Conservation (phyloP, 2,888 invertebrate species). For the Spialia ferax region DNA sequence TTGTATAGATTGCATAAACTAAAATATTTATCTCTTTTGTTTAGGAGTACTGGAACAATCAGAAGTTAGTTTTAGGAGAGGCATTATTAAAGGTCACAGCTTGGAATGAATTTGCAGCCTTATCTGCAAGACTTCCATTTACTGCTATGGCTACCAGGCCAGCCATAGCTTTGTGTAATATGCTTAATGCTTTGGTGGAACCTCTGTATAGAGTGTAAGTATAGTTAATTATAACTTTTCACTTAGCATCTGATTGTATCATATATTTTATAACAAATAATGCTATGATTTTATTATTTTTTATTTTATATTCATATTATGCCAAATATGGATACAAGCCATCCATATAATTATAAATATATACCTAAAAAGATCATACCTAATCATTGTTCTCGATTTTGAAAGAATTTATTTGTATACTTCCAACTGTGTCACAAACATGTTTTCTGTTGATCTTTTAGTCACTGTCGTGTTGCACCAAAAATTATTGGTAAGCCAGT, state of each 20-base stretch:
- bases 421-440: too few species aligned
- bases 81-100: slow-evolving; percentile 95
- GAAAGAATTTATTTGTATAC: too few species aligned
- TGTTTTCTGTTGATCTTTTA: slow-evolving; percentile 73
- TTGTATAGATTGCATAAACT: too few species aligned
- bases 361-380: too few species aligned
- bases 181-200: slow-evolving; percentile 95
- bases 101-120: slow-evolving; percentile 94
- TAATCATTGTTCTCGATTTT: too few species aligned
- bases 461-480: slow-evolving; percentile 91
- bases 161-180: slow-evolving; percentile 91
- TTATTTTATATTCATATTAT: too few species aligned
- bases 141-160: slow-evolving; percentile 92
- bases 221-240: not conserved
- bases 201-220: slow-evolving; percentile 93
- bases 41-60: slow-evolving; percentile 90
- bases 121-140: slow-evolving; percentile 94
- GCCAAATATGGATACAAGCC: too few species aligned
- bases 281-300: too few species aligned
- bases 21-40: slow-evolving; percentile 26
- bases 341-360: too few species aligned
- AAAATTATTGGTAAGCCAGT: slow-evolving; percentile 88
- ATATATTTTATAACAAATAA: too few species aligned
- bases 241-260: not conserved
- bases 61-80: slow-evolving; percentile 97